Evolutionary conservation across 2,113 vertebrate genomes (phyloP).

Genomic region (Trinectes maculatus): DNA sequence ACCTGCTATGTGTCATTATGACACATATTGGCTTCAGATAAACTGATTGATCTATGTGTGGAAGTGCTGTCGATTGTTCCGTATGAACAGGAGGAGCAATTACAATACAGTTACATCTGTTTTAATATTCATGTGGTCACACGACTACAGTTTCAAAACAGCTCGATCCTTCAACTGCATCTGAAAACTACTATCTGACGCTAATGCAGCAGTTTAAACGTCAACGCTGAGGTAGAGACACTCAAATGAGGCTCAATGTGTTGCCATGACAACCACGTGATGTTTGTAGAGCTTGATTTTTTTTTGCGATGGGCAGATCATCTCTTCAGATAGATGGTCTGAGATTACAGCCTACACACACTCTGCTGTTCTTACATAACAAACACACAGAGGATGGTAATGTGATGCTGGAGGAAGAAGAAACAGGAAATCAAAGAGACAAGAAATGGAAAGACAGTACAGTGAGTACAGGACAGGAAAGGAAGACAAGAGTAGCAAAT

Average conservation of each 20-base stretch:
- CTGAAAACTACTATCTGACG: no score
- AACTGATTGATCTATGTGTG: no score
- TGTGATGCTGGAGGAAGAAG: conserved; percentile 55
- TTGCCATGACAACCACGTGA: conserved; percentile 48
- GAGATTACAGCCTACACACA: conserved; percentile 76
- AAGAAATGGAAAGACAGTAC: neutral
- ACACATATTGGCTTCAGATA: no score
- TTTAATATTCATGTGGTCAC: no score
- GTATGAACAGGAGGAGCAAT: no score
- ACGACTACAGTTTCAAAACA: no score
- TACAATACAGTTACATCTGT: no score
- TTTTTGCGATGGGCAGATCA: conserved; percentile 39
- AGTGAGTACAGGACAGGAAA: neutral
- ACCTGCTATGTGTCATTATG: no score
- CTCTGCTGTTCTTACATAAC: conserved; percentile 69
- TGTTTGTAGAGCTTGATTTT: conserved; percentile 41
- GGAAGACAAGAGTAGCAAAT: neutral
- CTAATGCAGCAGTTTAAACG: conserved; percentile 18
- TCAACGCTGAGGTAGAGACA: neutral
- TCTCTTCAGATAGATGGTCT: conserved; percentile 65
- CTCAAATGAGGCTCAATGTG: neutral
- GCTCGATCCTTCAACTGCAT: no score
- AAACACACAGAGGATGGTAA: conserved; percentile 38
- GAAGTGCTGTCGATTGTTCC: no score
- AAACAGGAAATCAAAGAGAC: conserved; percentile 57